Percentiles rank a stretch among this genome's conserved stretches.
Conservation (phyloP, 2,888 invertebrate genomes). For the Minunthozetes semirufus region DNA sequence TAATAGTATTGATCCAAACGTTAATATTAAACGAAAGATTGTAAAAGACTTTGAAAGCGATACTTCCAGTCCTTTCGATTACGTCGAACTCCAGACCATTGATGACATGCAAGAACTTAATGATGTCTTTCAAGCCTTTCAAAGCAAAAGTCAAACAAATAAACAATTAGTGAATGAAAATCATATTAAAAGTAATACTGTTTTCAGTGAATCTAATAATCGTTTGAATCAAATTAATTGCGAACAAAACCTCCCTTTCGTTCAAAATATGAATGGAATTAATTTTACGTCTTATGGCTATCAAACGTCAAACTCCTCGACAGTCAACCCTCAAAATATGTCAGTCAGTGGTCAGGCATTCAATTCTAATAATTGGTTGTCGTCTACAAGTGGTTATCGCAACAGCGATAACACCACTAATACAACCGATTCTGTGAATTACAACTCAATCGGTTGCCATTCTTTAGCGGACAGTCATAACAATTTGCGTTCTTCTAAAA, state of each 20-base stretch:
- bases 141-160: constrained; percentile 15
- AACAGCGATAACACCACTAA: not conserved
- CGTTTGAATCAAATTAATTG: constrained; percentile 11
- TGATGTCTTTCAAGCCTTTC: constrained; percentile 56
- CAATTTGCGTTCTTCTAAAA: constrained; percentile 37
- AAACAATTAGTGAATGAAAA: not conserved
- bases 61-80: constrained; percentile 86
- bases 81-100: constrained; percentile 80
- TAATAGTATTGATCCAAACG: constrained; percentile 16
- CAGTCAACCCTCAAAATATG: not conserved
- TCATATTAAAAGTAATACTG: not conserved
- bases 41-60: constrained; percentile 74
- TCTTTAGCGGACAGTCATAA: not conserved
- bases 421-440: not conserved
- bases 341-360: not conserved
- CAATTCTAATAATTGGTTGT: not conserved
- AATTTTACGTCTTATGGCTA: not conserved
- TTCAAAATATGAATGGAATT: constrained; percentile 2
- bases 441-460: not conserved
- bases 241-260: not conserved
- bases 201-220: not conserved
- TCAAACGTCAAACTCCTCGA: not conserved
- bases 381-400: not conserved
- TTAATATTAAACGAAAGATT: constrained; percentile 1
- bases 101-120: constrained; percentile 86